Evolutionary conservation across 2,888 invertebrate species (phyloP), one percentile per base, ranked within the genome.

Genomic region (Dastarcus helophoroides): DNA sequence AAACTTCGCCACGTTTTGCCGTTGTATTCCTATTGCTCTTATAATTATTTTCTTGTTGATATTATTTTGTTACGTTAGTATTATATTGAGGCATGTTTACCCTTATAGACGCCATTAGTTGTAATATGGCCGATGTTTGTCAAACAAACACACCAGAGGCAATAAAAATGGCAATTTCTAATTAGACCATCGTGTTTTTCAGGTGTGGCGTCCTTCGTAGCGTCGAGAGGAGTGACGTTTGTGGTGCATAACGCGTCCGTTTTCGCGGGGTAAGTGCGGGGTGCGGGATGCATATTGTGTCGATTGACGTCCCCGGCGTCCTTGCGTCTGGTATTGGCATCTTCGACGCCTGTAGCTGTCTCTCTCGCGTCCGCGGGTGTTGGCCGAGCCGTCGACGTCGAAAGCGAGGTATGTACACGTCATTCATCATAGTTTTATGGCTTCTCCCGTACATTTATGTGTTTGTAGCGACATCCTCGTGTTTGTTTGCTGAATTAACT

Each of bases 261-360:
- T 46, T 48, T 41, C 46, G 43, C 44, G 47, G 46, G 45, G 48
- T 44, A 46, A 48, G 43, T 47, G 47, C 29, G 36, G n/a, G n/a
- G n/a, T n/a, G n/a, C n/a, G n/a, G n/a, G n/a, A n/a, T n/a, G n/a
- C n/a, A n/a, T n/a, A n/a, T n/a, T n/a, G n/a, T n/a, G n/a, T n/a
- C n/a, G n/a, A n/a, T n/a, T n/a, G n/a, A n/a, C 36, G 39, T 26
- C 26, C 34, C 37, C 40, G 54, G 53, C 54, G 54, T 54, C 54
- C 48, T 46, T 47, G 47, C 46, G 53, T 52, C 50, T 50, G 46
- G 46, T 43, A 45, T 43, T 46, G 47, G 49, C 49, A 47, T 45
- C 48, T 46, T 43, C 14, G 6, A 5, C 9, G 7, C 14, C 7
- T 26, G 26, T 8, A 17, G 19, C 6, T 8, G 19, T 17, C 19